Base-by-base conservation (phyloP, 2,113 vertebrate species). In the Nyctereutes procyonoides region DNA sequence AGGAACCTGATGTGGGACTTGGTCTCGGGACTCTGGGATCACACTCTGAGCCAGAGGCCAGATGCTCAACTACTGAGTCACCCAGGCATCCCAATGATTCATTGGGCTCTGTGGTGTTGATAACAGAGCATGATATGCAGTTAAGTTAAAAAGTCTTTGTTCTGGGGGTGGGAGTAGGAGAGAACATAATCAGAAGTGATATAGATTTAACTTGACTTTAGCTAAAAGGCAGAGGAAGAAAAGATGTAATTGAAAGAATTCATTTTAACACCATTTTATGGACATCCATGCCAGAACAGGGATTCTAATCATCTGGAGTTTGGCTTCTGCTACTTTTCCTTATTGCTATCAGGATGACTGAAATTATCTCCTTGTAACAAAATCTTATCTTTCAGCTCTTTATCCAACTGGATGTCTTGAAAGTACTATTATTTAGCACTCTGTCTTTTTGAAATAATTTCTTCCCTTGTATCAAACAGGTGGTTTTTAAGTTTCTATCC, bases 141-240 rank as follows among this genome's bases (percentile, higher is more conserved):
- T 32, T 13, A 94, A 81, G 43, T 8, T 51, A 69, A 43, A 81
- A 58, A 69, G 24, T 67, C 32, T 82, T 71, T 76, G 15, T 32
- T 87, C 4, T 26, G 60, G 3, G 5, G 56, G 17, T 3, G 12
- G 51, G 28, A 43, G 22, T 19, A 8, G 30, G 30, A 12, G 5
- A 56, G 14, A 43, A 80, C 22, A 60, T 60, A 73, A 65, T n/a
- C 20, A 85, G 26, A 93, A 20, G 17, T 4, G 3, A 43, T 38
- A 22, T 10, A 65, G 20, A 62, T 76, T 58, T 65, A 76, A 74
- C 20, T 35, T 80, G 71, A 94, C 81, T 85, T 95, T 26, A 90
- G 90, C 22, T 38, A 84, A 97, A 85, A 92, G 43, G 55, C 62
- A 81, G 88, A 81, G 71, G 24, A 88, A 43, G 11, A 76, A 51